phyloP scores from a whole-genome alignment of 2,888 invertebrate species.

The Sturmia bella region DNA sequence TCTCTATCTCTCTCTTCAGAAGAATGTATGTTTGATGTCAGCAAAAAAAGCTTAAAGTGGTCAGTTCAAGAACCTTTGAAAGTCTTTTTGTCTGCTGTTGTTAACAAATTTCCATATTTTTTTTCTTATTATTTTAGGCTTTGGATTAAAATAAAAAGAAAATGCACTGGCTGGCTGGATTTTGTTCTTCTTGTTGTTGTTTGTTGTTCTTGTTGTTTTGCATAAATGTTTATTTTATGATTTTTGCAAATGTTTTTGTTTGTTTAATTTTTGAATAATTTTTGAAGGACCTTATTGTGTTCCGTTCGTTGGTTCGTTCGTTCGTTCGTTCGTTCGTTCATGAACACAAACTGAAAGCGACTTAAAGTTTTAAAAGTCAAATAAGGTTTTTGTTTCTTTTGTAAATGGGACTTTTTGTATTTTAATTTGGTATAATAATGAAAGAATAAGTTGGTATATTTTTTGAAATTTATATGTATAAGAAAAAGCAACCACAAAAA shows the following conservation, averaged over 20 bases:
- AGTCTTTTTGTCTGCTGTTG: constrained; percentile 41
- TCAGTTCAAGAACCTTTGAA: constrained; percentile 45
- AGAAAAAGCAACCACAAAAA: not conserved
- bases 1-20: not conserved
- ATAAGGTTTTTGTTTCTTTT: constrained; percentile 42
- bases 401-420: constrained; percentile 55
- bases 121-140: constrained; percentile 24
- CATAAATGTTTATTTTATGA: constrained; percentile 62
- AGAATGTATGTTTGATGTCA: not conserved
- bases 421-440: constrained; percentile 32
- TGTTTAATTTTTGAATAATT: constrained; percentile 20
- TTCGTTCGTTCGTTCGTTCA: no score
- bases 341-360: constrained; percentile 27
- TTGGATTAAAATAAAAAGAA: constrained; percentile 40
- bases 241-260: constrained; percentile 30
- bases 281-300: constrained; percentile 33
- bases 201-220: constrained; percentile 6
- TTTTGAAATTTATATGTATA: not conserved
- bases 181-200: not conserved
- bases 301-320: constrained; percentile 26
- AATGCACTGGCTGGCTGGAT: not conserved
- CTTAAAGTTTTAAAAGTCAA: constrained; percentile 63
- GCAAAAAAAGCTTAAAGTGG: constrained; percentile 18
- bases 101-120: constrained; percentile 54
- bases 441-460: not conserved